These are phyloP conservation scores for Eupithecia inturbata DNA, from an alignment of 2,888 invertebrate genomes.

Conservation along the genomic window DNA sequence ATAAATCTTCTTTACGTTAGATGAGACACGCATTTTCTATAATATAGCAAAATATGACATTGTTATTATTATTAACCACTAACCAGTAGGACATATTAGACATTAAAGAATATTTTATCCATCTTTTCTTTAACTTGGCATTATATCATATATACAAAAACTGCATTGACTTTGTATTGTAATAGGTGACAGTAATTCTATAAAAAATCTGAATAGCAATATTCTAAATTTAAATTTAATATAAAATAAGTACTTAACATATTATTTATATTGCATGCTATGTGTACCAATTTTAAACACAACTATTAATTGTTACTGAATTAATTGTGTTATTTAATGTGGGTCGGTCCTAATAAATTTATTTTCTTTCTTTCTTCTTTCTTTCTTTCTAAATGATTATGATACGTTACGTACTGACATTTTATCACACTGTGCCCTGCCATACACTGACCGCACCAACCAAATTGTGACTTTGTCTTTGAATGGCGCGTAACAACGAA, in stretches of 20 bases:
- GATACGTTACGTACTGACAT: neutral
- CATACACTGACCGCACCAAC: constrained; percentile 24
- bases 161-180: neutral
- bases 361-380: too few species aligned
- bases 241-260: neutral
- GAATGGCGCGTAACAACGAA: constrained; percentile 38
- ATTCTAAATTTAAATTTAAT: neutral
- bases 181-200: neutral
- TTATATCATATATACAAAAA: too few species aligned
- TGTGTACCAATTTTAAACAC: neutral
- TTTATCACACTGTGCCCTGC: constrained; percentile 12
- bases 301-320: neutral
- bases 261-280: neutral
- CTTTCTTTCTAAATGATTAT: neutral
- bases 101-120: neutral
- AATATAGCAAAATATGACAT: too few species aligned
- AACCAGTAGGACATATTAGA: too few species aligned
- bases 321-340: too few species aligned
- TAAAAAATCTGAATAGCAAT: neutral
- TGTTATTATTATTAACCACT: too few species aligned
- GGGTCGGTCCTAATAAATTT: too few species aligned
- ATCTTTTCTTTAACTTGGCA: neutral
- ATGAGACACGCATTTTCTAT: too few species aligned
- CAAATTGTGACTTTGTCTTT: constrained; percentile 43
- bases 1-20: too few species aligned